These are phyloP conservation scores for Ramphastos sulfuratus DNA, from an alignment of 2,113 vertebrate species.

Conservation along the genomic window DNA sequence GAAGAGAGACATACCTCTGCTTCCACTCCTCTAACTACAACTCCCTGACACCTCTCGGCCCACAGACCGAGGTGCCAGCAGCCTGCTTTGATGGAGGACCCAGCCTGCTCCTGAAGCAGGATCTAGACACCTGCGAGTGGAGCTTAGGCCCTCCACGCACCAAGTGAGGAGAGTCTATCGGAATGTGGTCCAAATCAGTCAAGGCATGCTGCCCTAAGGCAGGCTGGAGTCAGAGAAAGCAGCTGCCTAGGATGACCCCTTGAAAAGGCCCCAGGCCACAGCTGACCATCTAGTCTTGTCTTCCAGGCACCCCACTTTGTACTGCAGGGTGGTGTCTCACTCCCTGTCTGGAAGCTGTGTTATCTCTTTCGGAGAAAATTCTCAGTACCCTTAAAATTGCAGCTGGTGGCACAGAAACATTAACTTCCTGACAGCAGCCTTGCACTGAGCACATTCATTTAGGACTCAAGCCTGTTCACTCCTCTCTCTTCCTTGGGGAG, in stretches of 20 bases:
- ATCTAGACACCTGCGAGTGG: background rate
- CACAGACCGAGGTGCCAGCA: background rate
- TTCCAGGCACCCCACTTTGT: background rate
- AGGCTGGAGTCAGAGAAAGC: background rate
- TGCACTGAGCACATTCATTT: background rate
- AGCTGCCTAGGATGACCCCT: background rate
- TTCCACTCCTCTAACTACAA: background rate
- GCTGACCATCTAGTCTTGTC: background rate
- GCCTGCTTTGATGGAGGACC: rapidly evolving
- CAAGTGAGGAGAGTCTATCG: background rate
- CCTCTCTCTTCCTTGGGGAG: background rate
- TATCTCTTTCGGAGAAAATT: background rate
- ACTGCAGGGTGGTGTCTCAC: background rate
- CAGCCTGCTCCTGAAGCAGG: background rate
- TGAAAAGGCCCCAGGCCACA: background rate
- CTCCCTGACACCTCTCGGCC: background rate
- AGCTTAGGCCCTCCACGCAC: background rate
- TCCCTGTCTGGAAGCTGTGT: background rate
- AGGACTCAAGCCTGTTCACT: background rate
- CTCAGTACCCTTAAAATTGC: background rate
- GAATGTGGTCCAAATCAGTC: background rate
- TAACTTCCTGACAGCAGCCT: background rate
- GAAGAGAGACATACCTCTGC: constrained; percentile 8
- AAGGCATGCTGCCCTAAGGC: background rate
- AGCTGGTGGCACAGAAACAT: background rate